Percentiles rank a stretch among this genome's conserved stretches.
Evolutionary conservation across 2,888 invertebrate species (phyloP).

Genomic region (Lottia scabra): DNA sequence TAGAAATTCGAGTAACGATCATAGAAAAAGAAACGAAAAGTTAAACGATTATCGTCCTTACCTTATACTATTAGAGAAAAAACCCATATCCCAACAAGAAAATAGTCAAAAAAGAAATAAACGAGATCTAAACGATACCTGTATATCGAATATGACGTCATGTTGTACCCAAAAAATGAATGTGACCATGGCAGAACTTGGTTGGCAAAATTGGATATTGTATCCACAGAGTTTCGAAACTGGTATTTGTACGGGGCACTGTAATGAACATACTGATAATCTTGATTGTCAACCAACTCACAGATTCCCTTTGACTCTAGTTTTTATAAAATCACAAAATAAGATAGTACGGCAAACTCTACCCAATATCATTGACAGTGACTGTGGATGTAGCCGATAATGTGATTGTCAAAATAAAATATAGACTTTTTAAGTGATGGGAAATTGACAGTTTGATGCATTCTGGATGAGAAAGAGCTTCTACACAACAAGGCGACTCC

Average conservation of each 20-base stretch:
- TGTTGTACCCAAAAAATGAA: conserved; percentile 15
- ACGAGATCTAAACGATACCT: background rate
- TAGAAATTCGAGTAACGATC: background rate
- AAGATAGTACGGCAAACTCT: background rate
- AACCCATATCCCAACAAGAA: background rate
- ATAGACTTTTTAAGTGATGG: too few relatives aligned
- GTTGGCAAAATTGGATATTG: conserved; percentile 19
- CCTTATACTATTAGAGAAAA: background rate
- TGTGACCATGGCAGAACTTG: conserved; percentile 16
- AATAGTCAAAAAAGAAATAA: background rate
- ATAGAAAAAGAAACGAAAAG: background rate
- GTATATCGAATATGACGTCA: background rate
- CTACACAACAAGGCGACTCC: too few relatives aligned
- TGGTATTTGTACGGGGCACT: conserved; percentile 11
- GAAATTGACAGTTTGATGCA: too few relatives aligned
- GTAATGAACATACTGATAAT: background rate
- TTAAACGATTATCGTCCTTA: background rate
- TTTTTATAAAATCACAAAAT: background rate
- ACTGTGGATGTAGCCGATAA: background rate
- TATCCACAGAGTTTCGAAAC: conserved; percentile 17
- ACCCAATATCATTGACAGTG: background rate
- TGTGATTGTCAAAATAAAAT: background rate
- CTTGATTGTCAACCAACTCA: background rate
- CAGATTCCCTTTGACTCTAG: background rate
- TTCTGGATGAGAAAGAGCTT: too few relatives aligned